phyloP scores from a whole-genome alignment of 1,140 invertebrate species.

The Megalonaias nervosa region DNA sequence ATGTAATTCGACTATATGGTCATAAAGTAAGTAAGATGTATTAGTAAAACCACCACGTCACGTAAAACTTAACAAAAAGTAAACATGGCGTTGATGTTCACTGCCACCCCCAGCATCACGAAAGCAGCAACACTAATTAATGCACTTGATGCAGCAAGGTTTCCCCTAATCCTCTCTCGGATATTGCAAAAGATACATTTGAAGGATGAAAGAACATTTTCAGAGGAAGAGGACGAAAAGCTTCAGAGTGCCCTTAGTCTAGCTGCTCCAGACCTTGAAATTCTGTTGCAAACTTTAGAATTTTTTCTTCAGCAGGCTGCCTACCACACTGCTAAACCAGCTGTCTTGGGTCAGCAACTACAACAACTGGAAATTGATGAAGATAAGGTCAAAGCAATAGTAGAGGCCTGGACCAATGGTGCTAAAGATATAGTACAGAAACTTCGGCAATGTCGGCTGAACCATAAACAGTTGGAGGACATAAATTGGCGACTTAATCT shows the following conservation, averaged over 20 bases:
- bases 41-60: too few species aligned
- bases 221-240: constrained; percentile 67
- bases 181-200: constrained; percentile 67
- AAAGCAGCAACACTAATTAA: constrained; percentile 66
- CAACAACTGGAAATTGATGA: constrained; percentile 60
- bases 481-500: constrained; percentile 67
- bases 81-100: too few species aligned
- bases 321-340: constrained; percentile 67
- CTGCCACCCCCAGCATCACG: constrained; percentile 68
- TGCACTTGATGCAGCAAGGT: constrained; percentile 57
- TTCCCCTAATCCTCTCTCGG: constrained; percentile 62
- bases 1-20: too few species aligned
- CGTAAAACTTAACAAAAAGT: too few species aligned
- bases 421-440: constrained; percentile 59
- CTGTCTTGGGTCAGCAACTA: constrained; percentile 60
- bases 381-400: constrained; percentile 64
- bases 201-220: constrained; percentile 68
- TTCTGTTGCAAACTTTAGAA: constrained; percentile 65
- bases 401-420: constrained; percentile 61
- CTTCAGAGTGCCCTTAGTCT: constrained; percentile 57
- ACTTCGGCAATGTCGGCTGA: constrained; percentile 58
- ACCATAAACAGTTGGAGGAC: constrained; percentile 62
- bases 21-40: too few species aligned
- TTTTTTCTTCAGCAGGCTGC: constrained; percentile 70
- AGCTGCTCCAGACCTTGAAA: constrained; percentile 56